phyloP scores from a whole-genome alignment of 2,888 invertebrate genomes.

The Parthenolecanium corni region DNA sequence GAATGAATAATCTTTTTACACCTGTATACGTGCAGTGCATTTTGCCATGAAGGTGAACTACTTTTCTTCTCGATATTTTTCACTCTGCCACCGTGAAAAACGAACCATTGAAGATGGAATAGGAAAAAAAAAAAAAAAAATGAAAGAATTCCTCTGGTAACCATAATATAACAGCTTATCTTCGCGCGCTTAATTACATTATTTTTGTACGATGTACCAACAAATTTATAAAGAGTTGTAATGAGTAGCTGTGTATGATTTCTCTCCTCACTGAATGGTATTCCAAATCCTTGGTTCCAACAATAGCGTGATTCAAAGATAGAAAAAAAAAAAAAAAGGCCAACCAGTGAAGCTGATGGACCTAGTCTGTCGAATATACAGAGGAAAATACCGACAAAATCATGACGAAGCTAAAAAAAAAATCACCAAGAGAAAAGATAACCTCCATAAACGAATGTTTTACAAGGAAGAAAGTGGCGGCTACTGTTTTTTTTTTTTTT shows the following conservation, averaged over 20 bases:
- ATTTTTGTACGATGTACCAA: neutral
- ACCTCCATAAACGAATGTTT: constrained; percentile 23
- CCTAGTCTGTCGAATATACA: neutral
- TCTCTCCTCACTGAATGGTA: neutral
- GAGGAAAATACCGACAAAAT: constrained; percentile 17
- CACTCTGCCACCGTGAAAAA: no score
- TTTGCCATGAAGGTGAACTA: no score
- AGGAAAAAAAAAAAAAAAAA: no score
- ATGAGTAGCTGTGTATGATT: constrained; percentile 17
- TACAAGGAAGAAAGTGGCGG: constrained; percentile 28
- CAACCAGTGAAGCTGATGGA: no score
- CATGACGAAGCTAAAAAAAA: constrained; percentile 22
- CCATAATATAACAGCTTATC: neutral
- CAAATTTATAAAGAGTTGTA: constrained; percentile 11
- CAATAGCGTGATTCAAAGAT: no score
- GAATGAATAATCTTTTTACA: no score
- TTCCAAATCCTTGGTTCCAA: no score
- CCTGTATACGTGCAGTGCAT: no score
- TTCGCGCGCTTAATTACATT: constrained; percentile 11
- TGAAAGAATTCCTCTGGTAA: no score
- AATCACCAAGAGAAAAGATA: neutral
- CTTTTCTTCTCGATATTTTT: no score
- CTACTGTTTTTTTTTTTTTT: constrained; percentile 23
- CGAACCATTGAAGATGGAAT: no score
- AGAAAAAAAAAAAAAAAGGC: no score